Base-by-base conservation (phyloP, 1,140 invertebrate species). In the Drosophila kohkoa region DNA sequence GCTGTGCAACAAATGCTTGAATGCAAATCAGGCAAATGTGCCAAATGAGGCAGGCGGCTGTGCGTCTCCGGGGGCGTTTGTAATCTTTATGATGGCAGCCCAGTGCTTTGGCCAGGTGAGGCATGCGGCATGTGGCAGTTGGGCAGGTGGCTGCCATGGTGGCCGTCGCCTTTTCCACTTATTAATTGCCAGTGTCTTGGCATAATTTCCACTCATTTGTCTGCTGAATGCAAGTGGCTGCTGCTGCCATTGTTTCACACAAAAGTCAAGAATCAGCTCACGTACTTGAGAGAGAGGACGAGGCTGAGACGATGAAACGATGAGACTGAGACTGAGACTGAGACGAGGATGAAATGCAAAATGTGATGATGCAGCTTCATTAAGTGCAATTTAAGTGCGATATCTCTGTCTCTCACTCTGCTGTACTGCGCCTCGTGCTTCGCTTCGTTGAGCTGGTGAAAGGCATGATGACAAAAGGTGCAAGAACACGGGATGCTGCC, bases 331-430 rank as follows among this genome's bases (percentile, higher is more conserved):
- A 16, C 16, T 16, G 16, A 11, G 46, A 5, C 20, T 45, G 46
- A 25, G 49, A 48, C 49, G 41, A 52, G 52, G 51, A 64, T 82
- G 72, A 83, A 88, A 87, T 87, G 82, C 82, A 87, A 88, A 87
- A 87, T 87, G 80, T 87, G 82, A 87, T 87, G 83, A 87, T 87
- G 82, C 82, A 88, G 82, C 82, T 87, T 87, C 82, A 88, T 87
- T 87, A 87, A 87, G 82, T 82, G 83, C 82, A 86, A 82, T 86
- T 86, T 88, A 87, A 86, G 83, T 82, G 77, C 83, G 77, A 88
- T 88, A 82, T 87, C 59, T 87, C 75, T 65, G 28, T 32, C 43
- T 30, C 51, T 46, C 63, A 11, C 43, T 25, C 20, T 25, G 20
- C 3, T 25, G 20, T 25, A 25, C 20, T 25, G 20, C 38, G 46